Evolutionary conservation across 1,140 invertebrate species (phyloP).

Genomic region (Drosophila bipectinata): DNA sequence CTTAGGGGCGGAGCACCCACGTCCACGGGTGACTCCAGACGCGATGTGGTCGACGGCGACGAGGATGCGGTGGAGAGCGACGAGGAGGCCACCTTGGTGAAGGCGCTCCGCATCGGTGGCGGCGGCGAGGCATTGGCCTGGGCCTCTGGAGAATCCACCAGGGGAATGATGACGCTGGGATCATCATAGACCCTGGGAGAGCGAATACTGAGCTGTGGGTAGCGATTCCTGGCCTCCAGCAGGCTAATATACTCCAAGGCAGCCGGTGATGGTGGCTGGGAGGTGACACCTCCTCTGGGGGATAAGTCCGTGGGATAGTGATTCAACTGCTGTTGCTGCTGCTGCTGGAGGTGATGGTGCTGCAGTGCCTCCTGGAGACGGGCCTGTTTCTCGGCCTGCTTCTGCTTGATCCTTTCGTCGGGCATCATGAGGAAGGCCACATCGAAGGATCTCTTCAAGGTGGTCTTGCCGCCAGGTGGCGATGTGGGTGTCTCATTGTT

Average conservation of each 20-base stretch:
- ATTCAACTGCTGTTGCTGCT: conserved; percentile 44
- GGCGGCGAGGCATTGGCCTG: conserved; percentile 58
- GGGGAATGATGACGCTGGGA: conserved; percentile 71
- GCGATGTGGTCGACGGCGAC: conserved; percentile 84
- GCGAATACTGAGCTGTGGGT: conserved; percentile 70
- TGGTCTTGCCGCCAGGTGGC: conserved; percentile 57
- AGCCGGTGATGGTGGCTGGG: conserved; percentile 65
- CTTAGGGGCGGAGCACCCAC: conserved; percentile 88
- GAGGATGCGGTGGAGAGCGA: conserved; percentile 84
- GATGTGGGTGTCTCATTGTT: conserved; percentile 57
- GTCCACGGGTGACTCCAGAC: conserved; percentile 68
- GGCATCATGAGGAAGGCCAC: conserved; percentile 94
- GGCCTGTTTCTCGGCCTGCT: conserved; percentile 87
- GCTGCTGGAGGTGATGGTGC: conserved; percentile 57
- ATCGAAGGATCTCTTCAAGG: conserved; percentile 91
- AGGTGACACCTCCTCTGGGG: conserved; percentile 57
- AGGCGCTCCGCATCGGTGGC: conserved; percentile 88
- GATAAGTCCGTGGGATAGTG: conserved; percentile 69
- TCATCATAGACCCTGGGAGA: conserved; percentile 80
- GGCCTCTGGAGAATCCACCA: conserved; percentile 61
- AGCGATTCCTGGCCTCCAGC: conserved; percentile 72
- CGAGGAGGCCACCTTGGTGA: conserved; percentile 89
- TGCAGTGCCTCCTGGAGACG: conserved; percentile 84
- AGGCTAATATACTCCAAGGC: conserved; percentile 69
- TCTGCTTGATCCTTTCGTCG: conserved; percentile 90